phyloP scores from a whole-genome alignment of 2,888 invertebrate genomes.

The Lasioglossum malachurum region DNA sequence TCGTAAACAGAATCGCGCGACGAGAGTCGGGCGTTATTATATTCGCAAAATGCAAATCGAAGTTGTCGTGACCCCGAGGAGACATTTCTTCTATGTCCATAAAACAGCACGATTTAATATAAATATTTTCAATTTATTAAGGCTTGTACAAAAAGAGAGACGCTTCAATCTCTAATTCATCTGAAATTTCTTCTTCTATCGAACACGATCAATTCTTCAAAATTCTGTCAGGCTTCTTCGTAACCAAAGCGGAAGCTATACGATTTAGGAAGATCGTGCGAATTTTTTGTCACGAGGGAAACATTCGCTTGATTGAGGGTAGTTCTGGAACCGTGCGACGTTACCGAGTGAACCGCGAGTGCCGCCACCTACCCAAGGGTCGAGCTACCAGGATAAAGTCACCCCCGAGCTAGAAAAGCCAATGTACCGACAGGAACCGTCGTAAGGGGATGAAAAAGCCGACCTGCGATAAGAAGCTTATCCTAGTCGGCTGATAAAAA shows the following conservation, averaged over 20 bases:
- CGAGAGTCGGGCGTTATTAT: background rate
- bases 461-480: slow-evolving; percentile 45
- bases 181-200: no score
- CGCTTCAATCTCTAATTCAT: no score
- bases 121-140: no score
- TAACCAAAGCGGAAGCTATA: no score
- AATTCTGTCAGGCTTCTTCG: no score
- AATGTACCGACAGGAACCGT: slow-evolving; percentile 47
- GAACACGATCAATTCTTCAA: no score
- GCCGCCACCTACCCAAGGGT: slow-evolving; percentile 66
- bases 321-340: background rate
- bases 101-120: no score
- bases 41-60: background rate
- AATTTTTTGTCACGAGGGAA: no score
- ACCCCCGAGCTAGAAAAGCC: slow-evolving; percentile 33
- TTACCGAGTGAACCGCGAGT: slow-evolving; percentile 41
- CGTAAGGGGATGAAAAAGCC: background rate
- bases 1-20: background rate
- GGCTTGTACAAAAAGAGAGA: no score
- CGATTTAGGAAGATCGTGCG: no score
- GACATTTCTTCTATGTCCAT: background rate
- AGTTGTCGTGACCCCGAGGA: background rate
- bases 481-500: background rate
- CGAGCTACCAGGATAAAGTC: slow-evolving; percentile 7
- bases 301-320: background rate